Base-by-base conservation (phyloP, 2,888 invertebrate genomes). In the Hoplodrina ambigua region DNA sequence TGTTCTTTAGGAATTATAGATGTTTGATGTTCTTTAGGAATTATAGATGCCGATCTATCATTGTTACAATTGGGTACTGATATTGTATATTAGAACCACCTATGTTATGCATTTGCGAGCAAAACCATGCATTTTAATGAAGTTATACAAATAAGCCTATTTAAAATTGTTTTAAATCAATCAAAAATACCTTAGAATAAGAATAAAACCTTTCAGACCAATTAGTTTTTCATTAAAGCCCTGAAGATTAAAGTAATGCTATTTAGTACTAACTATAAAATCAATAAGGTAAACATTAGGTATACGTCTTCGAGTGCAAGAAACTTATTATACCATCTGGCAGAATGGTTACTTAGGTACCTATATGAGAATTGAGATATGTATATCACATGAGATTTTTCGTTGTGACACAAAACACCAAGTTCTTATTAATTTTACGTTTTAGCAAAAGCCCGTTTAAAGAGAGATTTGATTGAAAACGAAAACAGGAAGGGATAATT, bases 301-400 rank as follows among this genome's bases (percentile, higher is more conserved):
- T 41, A 58, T 58, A 72, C 25, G 33, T 50, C 20, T 41, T 54
- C 19, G 50, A 58, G 25, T 59, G 50, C 50, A 62, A 62, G 37
- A 61, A 79, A 62, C 13, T 62, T 41, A 19, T 57, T 11, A 33
- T 63, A 60, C 20, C 59, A 63, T 20, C 52, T 76, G 78, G 71
- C 60, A 67, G 19, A 75, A 55, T 70, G 49, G 10, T 64, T 57
- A 52, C 37, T 61, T 56, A 53, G 1, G 6, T 52, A 2, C 6
- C 3, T 41, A 37, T 52, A 66, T 57, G 62, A 66, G 52, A 58
- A 59, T 74, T 80, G 59, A 69, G 60, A 69, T 53, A 25, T 25
- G 25, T 25, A 69, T 54, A 71, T 52, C 30, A 59, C 46, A 57
- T 57, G 76, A 70, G 60, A 75, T 67, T 66, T 63, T 55, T 33